Evolutionary conservation across 2,888 invertebrate species (phyloP).

Genomic region (Zygogramma bicolorata): DNA sequence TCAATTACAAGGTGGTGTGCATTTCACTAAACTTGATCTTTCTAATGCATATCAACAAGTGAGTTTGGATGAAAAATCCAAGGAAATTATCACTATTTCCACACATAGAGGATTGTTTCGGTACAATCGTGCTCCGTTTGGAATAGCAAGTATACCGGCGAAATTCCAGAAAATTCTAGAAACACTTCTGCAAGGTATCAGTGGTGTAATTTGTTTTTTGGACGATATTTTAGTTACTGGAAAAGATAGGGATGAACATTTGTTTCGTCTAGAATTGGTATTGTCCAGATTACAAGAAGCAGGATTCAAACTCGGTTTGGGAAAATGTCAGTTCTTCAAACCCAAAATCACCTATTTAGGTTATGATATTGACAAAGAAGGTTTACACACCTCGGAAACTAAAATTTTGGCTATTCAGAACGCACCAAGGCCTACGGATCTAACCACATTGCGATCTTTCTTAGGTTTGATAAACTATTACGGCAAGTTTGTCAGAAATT

Average conservation of each 20-base stretch:
- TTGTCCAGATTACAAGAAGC: neutral
- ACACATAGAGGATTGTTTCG: conserved; percentile 34
- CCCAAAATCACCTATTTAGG: neutral
- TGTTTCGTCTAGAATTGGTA: neutral
- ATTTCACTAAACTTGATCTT: too few species aligned
- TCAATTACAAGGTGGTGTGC: too few species aligned
- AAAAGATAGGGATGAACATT: neutral
- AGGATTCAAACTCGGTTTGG: neutral
- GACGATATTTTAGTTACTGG: conserved; percentile 24
- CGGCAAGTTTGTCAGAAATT: conserved; percentile 18
- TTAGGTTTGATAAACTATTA: conserved; percentile 23
- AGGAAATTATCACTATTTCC: conserved; percentile 9
- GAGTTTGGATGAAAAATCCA: too few species aligned
- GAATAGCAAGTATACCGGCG: neutral
- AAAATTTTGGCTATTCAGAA: neutral
- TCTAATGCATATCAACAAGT: too few species aligned
- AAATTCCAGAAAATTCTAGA: conserved; percentile 9
- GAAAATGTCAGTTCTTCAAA: neutral
- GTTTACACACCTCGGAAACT: neutral
- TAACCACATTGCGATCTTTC: conserved; percentile 8
- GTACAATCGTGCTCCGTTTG: neutral
- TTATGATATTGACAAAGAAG: neutral
- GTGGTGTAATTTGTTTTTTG: conserved; percentile 8
- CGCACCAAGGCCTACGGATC: conserved; percentile 1
- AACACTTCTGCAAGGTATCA: too few species aligned